These are phyloP conservation scores for Actinostola sp. DNA, from an alignment of 92 coral and sea anemone species.

Conservation along the genomic window DNA sequence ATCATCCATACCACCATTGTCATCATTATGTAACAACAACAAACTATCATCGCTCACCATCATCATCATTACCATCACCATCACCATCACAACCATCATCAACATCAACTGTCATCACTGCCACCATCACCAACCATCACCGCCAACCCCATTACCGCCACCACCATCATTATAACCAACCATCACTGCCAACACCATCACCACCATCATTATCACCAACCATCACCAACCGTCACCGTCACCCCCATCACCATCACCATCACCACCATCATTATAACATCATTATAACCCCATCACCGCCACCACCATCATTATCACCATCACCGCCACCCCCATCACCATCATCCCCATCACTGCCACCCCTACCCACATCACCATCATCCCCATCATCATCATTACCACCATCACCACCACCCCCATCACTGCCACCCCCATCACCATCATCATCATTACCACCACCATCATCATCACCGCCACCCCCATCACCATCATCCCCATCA, in stretches of 20 bases:
- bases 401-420: too few relatives aligned
- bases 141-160: background rate
- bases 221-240: background rate
- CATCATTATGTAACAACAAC: background rate
- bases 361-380: too few relatives aligned
- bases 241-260: background rate
- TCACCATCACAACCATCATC: background rate
- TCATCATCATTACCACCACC: too few relatives aligned
- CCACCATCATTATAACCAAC: background rate
- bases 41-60: background rate
- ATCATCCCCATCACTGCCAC: too few relatives aligned
- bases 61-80: background rate
- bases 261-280: background rate
- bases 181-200: background rate
- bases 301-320: background rate
- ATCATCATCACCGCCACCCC: too few relatives aligned
- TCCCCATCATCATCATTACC: too few relatives aligned
- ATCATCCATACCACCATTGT: background rate
- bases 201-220: background rate
- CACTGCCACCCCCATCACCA: too few relatives aligned
- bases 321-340: too few relatives aligned
- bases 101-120: background rate
- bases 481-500: background rate
- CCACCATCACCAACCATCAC: conserved; percentile 6
- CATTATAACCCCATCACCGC: too few relatives aligned